Percentiles rank a stretch among this genome's conserved stretches.
Evolutionary conservation across 2,113 vertebrate species (phyloP).

Genomic region (Raja brachyura): DNA sequence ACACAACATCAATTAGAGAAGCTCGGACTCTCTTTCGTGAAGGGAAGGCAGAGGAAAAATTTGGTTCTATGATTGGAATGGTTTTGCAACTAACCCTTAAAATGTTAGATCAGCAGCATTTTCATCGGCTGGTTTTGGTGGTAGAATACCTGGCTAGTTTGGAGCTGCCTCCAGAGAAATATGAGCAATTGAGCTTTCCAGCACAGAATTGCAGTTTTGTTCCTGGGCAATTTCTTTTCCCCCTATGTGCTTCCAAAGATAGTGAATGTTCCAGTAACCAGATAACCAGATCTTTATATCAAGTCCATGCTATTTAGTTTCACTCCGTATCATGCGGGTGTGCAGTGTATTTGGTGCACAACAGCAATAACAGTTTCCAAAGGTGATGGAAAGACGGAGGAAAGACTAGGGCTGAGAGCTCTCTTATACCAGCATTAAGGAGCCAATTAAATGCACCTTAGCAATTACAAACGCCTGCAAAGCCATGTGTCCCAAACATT

Average conservation of each 20-base stretch:
- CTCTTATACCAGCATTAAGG: too few relatives aligned
- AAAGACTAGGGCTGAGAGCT: too few relatives aligned
- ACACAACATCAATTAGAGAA: too few relatives aligned
- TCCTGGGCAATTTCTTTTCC: not conserved
- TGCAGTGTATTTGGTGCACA: not conserved
- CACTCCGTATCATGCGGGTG: too few relatives aligned
- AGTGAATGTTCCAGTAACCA: not conserved
- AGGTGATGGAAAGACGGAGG: too few relatives aligned
- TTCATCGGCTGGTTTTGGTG: not conserved
- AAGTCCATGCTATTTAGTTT: not conserved
- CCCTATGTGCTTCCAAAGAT: not conserved
- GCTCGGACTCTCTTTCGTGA: too few relatives aligned
- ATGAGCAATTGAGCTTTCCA: not conserved
- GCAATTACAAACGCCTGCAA: too few relatives aligned
- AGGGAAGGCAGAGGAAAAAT: too few relatives aligned
- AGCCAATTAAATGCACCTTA: too few relatives aligned
- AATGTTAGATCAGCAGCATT: not conserved
- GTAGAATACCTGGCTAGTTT: not conserved
- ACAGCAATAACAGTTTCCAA: too few relatives aligned
- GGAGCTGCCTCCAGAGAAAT: not conserved
- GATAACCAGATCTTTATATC: not conserved
- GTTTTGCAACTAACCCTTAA: not conserved
- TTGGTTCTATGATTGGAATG: not conserved
- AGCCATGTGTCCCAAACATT: too few relatives aligned
- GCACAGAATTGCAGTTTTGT: not conserved